A percentile compares a stretch with the other conserved stretches of the same genome.
These are phyloP conservation scores for Vulpes lagopus DNA, from an alignment of 2,113 vertebrate genomes.

Conservation along the genomic window DNA sequence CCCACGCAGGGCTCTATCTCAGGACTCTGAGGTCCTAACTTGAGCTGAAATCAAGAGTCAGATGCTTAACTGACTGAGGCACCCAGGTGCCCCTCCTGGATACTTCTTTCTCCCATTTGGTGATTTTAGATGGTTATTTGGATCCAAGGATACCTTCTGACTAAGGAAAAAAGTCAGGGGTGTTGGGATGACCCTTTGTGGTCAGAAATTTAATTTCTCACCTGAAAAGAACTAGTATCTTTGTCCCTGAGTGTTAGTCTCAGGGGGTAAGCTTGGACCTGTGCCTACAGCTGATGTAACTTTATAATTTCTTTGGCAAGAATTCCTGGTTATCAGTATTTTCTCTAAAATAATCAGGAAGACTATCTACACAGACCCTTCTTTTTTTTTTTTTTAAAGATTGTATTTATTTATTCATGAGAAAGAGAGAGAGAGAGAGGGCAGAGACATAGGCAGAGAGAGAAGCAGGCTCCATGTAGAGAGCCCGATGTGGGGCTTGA, in stretches of 20 bases:
- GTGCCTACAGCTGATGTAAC: constrained; percentile 25
- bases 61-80: too few species aligned
- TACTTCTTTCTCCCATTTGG: background rate
- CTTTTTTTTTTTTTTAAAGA: background rate
- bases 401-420: too few species aligned
- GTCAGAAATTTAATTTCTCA: constrained; percentile 41
- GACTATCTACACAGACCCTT: constrained; percentile 23
- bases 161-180: background rate
- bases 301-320: constrained; percentile 67
- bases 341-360: constrained; percentile 62
- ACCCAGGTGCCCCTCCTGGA: background rate
- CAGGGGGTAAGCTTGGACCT: background rate
- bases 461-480: too few species aligned
- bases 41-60: too few species aligned
- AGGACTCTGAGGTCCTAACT: too few species aligned
- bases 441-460: too few species aligned
- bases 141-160: background rate
- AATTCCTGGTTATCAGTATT: constrained; percentile 57
- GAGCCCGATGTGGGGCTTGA: too few species aligned
- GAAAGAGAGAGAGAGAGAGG: too few species aligned
- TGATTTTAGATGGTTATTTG: background rate
- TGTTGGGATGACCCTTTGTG: background rate
- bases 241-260: constrained; percentile 13
- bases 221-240: background rate
- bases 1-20: too few species aligned